Percentiles rank a stretch among this genome's conserved stretches.
These are phyloP conservation scores for Gopherus evgoodei DNA, from an alignment of 2,113 vertebrate genomes.

Conservation along the genomic window DNA sequence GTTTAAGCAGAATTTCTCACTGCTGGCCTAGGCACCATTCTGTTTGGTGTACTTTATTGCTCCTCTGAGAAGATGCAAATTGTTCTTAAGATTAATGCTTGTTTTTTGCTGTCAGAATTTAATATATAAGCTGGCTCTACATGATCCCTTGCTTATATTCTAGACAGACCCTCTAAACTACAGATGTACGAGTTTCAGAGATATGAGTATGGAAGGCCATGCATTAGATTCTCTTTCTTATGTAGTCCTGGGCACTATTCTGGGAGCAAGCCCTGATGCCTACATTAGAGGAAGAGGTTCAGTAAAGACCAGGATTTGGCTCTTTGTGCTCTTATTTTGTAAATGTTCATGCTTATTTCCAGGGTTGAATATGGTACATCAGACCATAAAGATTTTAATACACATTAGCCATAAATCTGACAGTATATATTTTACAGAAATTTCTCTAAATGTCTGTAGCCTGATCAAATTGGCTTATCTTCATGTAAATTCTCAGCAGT, in stretches of 20 bases:
- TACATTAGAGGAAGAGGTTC: neutral
- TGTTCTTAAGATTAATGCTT: neutral
- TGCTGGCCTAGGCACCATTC: neutral
- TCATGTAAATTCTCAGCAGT: neutral
- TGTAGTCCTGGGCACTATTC: neutral
- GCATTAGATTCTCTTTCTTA: neutral
- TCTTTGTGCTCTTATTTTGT: conserved; percentile 23
- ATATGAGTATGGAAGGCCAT: neutral
- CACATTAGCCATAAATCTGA: neutral
- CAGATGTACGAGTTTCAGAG: neutral
- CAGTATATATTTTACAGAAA: conserved; percentile 1
- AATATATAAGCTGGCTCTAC: neutral
- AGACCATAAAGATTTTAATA: conserved; percentile 30
- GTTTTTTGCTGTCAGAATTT: neutral
- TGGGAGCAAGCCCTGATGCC: neutral
- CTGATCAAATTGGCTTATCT: neutral
- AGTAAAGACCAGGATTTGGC: conserved; percentile 9
- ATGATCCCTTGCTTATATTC: neutral
- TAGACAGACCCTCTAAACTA: neutral
- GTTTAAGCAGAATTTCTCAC: neutral
- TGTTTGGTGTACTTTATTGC: neutral
- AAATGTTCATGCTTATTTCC: conserved; percentile 19
- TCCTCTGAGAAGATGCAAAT: neutral
- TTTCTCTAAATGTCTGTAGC: neutral
- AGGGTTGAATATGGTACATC: conserved; percentile 2